Percentiles rank a stretch among this genome's conserved stretches.
These are phyloP conservation scores for Rhagonycha lutea DNA, from an alignment of 2,888 invertebrate species.

Conservation along the genomic window DNA sequence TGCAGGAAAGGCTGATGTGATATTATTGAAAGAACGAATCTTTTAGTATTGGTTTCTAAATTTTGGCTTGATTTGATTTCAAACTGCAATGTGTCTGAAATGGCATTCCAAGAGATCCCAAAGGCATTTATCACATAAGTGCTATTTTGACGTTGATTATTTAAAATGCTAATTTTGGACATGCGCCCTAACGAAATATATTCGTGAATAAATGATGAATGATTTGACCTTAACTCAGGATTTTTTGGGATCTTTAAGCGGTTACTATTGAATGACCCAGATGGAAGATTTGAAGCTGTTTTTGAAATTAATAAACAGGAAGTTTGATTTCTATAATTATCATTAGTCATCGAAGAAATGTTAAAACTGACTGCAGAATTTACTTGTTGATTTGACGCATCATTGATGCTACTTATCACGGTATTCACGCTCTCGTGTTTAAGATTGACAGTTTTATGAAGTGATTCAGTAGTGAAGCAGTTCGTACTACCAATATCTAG, in stretches of 20 bases:
- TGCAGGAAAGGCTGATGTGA: conserved; percentile 7
- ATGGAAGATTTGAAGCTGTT: conserved; percentile 6
- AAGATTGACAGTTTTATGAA: neutral
- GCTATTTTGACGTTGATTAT: neutral
- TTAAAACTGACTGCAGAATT: neutral
- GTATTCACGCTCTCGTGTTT: neutral
- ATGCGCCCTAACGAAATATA: conserved; percentile 8
- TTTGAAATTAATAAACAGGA: conserved; percentile 4
- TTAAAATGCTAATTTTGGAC: neutral
- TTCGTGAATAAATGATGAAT: conserved; percentile 1
- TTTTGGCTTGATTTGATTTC: neutral
- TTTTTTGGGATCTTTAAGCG: neutral
- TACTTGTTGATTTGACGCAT: neutral
- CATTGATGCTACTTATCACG: neutral
- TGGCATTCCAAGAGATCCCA: conserved; percentile 21
- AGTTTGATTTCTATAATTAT: neutral
- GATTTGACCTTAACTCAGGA: no score
- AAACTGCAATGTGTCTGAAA: conserved; percentile 9
- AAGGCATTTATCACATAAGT: neutral
- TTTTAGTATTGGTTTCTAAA: neutral
- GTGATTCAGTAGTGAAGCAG: neutral
- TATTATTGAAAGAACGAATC: conserved; percentile 4
- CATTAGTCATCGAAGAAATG: neutral
- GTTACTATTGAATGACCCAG: neutral
- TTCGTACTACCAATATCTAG: neutral